Percentiles rank a stretch among this genome's conserved stretches.
Conservation (phyloP, 2,888 invertebrate genomes). For the Linyphia triangularis region DNA sequence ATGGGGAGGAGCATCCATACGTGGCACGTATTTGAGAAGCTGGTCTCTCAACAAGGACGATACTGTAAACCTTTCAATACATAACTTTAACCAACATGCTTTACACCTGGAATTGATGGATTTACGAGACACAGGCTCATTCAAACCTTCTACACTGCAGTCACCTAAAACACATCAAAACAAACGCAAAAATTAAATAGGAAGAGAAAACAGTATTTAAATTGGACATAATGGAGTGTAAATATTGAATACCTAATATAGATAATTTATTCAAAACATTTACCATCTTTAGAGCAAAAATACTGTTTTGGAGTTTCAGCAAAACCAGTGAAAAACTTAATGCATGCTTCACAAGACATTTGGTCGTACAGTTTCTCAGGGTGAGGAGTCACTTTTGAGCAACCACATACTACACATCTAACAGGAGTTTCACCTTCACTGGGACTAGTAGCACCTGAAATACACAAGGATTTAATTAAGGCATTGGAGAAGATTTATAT, state of each 20-base stretch:
- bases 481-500: no score
- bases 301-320: constrained; percentile 76
- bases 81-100: constrained; percentile 93
- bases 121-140: constrained; percentile 47
- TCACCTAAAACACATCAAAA: constrained; percentile 30
- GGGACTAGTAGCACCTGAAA: constrained; percentile 26
- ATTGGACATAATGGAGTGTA: not conserved
- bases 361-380: constrained; percentile 90
- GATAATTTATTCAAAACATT: constrained; percentile 21
- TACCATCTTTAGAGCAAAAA: constrained; percentile 76
- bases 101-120: constrained; percentile 82
- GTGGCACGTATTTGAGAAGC: constrained; percentile 68
- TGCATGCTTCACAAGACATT: constrained; percentile 90
- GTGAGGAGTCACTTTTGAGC: constrained; percentile 86
- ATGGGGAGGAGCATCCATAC: constrained; percentile 69
- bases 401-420: constrained; percentile 78
- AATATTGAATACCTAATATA: not conserved
- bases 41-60: constrained; percentile 61
- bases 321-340: constrained; percentile 87
- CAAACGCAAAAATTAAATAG: not conserved
- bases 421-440: not conserved
- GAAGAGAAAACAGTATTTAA: no score
- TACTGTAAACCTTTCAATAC: constrained; percentile 81
- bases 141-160: constrained; percentile 50
- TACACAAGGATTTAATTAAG: not conserved